Conservation (phyloP, 2,797 vertebrate species). For the Scyliorhinus canicula region DNA sequence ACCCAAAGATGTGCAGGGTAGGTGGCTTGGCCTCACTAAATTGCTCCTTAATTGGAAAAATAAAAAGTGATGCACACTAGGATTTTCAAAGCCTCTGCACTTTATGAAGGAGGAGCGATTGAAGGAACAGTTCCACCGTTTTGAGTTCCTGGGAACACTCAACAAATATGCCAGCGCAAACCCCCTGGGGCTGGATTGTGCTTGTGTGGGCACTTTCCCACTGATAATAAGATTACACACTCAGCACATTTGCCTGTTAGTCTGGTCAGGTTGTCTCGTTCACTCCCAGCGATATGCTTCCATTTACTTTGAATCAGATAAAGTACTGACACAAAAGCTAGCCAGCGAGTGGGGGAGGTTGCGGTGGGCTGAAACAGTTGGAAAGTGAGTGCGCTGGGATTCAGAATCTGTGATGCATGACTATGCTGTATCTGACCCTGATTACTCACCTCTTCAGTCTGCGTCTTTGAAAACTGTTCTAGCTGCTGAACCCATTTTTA, state of each 20-base stretch:
- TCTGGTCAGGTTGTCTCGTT: background rate
- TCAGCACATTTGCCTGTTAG: background rate
- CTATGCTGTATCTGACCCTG: background rate
- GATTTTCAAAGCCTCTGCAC: background rate
- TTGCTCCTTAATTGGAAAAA: no score
- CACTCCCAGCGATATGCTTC: background rate
- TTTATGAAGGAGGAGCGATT: background rate
- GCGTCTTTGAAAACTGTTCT: background rate
- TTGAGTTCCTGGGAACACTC: background rate
- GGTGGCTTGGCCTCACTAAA: no score
- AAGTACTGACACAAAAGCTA: background rate
- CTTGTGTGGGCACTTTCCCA: slow-evolving; percentile 9
- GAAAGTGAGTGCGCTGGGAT: background rate
- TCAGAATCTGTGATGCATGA: background rate
- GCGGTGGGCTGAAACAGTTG: background rate
- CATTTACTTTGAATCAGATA: slow-evolving; percentile 5
- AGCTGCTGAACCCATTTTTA: background rate
- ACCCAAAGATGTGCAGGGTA: no score
- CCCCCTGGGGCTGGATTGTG: background rate
- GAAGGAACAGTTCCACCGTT: background rate
- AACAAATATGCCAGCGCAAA: background rate
- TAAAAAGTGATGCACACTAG: background rate
- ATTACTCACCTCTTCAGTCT: background rate
- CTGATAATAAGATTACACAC: background rate
- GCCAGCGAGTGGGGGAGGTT: no score